Conservation (phyloP, 2,797 vertebrate genomes). For the Aeoliscus strigatus region DNA sequence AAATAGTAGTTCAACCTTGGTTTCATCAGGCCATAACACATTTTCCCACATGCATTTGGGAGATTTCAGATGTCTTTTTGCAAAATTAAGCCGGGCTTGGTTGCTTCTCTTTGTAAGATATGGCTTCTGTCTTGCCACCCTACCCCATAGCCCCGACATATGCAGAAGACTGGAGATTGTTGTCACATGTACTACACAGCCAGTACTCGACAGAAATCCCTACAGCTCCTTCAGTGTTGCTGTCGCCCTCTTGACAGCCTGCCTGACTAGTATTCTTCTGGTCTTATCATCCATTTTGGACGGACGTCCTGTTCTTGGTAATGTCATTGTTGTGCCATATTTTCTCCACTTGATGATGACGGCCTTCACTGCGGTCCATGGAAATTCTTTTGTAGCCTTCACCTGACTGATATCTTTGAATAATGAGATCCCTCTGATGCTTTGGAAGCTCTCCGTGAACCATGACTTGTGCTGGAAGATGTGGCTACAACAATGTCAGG, state of each 20-base stretch:
- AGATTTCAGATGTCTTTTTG: not conserved
- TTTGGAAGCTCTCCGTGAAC: too few relatives aligned
- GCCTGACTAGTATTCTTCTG: conserved; percentile 1
- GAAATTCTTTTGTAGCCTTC: conserved; percentile 5
- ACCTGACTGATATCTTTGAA: conserved; percentile 3
- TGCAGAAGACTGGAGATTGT: conserved; percentile 5
- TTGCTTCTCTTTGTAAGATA: not conserved
- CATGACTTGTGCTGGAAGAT: too few relatives aligned
- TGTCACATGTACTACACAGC: conserved; percentile 5
- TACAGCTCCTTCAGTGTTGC: conserved; percentile 9
- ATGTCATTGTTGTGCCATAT: too few relatives aligned
- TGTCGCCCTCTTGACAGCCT: conserved; percentile 5
- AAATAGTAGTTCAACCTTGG: too few relatives aligned
- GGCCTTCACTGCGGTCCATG: conserved; percentile 5
- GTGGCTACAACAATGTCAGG: too few relatives aligned
- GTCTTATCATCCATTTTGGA: conserved; percentile 12
- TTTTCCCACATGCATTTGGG: not conserved
- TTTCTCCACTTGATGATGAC: conserved; percentile 4
- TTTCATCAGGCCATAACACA: not conserved
- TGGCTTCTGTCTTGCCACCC: not conserved
- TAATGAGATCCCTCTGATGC: conserved; percentile 5
- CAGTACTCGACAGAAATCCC: conserved; percentile 4
- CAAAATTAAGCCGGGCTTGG: not conserved
- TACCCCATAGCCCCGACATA: conserved; percentile 3
- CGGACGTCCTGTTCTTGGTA: too few relatives aligned